Percentiles rank a stretch among this genome's conserved stretches.
Conservation (phyloP, 2,888 invertebrate species). For the Willowsia nigromaculata region DNA sequence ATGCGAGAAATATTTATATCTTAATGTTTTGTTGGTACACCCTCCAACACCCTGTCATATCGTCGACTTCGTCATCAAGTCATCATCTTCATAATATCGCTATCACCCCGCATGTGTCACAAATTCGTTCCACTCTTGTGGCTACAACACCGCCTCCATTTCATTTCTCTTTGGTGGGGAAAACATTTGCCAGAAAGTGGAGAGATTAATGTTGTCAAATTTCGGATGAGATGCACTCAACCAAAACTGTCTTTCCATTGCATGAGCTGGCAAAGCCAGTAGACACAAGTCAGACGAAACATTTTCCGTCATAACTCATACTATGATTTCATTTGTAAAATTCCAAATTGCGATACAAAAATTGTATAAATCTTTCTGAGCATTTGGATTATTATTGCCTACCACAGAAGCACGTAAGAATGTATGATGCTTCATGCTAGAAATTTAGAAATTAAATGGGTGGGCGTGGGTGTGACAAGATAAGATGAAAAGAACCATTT, state of each 20-base stretch:
- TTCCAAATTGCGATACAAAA: no score
- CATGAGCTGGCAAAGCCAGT: not conserved
- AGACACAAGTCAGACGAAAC: no score
- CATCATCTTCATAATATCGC: not conserved
- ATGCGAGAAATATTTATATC: not conserved
- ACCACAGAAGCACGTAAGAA: no score
- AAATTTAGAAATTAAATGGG: no score
- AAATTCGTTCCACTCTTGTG: not conserved
- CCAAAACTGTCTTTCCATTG: not conserved
- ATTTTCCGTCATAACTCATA: no score
- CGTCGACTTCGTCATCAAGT: not conserved
- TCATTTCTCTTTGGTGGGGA: not conserved
- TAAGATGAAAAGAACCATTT: no score
- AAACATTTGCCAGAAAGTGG: not conserved
- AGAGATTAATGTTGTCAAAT: slow-evolving; percentile 2
- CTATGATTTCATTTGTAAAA: no score
- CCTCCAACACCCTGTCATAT: slow-evolving; percentile 23
- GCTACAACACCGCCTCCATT: not conserved
- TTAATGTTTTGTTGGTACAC: not conserved
- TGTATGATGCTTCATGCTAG: no score
- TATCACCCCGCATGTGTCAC: slow-evolving; percentile 2
- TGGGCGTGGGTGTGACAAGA: no score
- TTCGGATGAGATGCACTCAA: not conserved
- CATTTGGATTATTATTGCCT: no score
- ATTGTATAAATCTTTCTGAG: no score